phyloP scores from a whole-genome alignment of 2,113 vertebrate species.

The Lepisosteus osseus region DNA sequence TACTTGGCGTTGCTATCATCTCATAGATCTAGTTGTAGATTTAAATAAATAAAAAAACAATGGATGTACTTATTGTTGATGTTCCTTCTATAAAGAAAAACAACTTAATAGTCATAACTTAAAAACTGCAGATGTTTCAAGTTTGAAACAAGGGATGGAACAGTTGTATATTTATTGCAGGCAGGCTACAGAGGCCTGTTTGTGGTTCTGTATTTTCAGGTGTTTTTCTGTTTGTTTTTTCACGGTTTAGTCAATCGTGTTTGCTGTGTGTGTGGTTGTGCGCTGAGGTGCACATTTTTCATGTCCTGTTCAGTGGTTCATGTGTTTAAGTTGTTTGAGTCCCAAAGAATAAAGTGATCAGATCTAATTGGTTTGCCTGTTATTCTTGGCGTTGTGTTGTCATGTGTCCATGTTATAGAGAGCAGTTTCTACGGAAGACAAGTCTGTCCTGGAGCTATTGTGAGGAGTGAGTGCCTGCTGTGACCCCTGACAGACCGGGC shows the following conservation, averaged over 20 bases:
- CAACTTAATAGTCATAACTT: not conserved
- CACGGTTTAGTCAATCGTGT: constrained; percentile 50
- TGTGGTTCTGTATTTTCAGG: constrained; percentile 13
- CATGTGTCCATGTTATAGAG: no score
- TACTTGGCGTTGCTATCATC: constrained; percentile 19
- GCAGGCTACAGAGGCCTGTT: constrained; percentile 42
- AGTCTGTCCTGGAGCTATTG: no score
- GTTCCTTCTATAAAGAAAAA: constrained; percentile 64
- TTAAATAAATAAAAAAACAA: constrained; percentile 27
- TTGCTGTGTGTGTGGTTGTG: constrained; percentile 44
- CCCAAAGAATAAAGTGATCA: constrained; percentile 55
- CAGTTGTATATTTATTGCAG: constrained; percentile 66
- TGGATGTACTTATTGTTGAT: constrained; percentile 62
- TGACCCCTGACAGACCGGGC: no score
- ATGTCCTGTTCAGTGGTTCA: constrained; percentile 35
- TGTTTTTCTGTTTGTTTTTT: constrained; percentile 52
- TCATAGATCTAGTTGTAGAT: constrained; percentile 37
- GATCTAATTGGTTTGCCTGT: not conserved
- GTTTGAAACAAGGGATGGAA: constrained; percentile 51
- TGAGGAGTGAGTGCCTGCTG: no score
- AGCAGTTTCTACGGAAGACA: no score
- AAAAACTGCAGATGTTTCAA: constrained; percentile 2
- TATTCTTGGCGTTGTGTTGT: no score
- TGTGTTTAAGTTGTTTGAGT: constrained; percentile 45
- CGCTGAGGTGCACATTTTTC: not conserved